These are phyloP conservation scores for Rousettus madagascariensis DNA, from an alignment of 2,797 vertebrate species.

Conservation along the genomic window DNA sequence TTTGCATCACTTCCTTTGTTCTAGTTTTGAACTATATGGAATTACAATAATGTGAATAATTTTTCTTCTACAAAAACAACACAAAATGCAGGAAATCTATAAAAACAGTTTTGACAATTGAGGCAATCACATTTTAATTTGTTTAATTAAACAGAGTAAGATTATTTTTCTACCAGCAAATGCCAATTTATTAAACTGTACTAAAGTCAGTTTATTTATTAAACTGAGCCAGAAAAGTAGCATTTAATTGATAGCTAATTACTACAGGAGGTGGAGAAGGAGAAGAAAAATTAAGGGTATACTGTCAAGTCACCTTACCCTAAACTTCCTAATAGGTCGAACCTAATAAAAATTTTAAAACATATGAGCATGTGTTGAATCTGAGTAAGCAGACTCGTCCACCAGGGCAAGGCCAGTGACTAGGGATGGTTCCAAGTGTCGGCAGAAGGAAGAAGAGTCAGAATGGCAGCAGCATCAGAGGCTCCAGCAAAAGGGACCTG, in stretches of 20 bases:
- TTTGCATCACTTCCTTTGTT: conserved; percentile 70
- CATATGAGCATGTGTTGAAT: neutral
- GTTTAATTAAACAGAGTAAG: conserved; percentile 47
- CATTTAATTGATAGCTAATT: conserved; percentile 39
- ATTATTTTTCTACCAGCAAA: conserved; percentile 33
- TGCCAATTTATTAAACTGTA: conserved; percentile 19
- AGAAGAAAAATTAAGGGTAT: neutral
- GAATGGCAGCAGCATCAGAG: neutral
- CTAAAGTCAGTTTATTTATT: conserved; percentile 31
- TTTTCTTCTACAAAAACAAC: conserved; percentile 45
- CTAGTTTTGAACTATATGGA: conserved; percentile 47
- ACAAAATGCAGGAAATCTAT: conserved; percentile 59
- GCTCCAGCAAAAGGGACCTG: neutral
- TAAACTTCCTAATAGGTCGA: neutral
- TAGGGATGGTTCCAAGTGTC: neutral
- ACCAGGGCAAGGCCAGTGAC: neutral
- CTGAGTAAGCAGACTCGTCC: neutral
- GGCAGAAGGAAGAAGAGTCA: conserved; percentile 2
- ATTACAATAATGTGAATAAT: conserved; percentile 70
- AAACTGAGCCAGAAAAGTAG: conserved; percentile 29
- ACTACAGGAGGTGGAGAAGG: neutral
- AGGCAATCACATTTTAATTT: conserved; percentile 50
- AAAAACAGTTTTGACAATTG: conserved; percentile 15
- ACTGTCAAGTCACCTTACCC: neutral
- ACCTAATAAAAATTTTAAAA: conserved; percentile 18